A percentile compares a stretch with the other conserved stretches of the same genome.
Conservation (phyloP, 1,140 invertebrate species). For the Zophobas morio region DNA sequence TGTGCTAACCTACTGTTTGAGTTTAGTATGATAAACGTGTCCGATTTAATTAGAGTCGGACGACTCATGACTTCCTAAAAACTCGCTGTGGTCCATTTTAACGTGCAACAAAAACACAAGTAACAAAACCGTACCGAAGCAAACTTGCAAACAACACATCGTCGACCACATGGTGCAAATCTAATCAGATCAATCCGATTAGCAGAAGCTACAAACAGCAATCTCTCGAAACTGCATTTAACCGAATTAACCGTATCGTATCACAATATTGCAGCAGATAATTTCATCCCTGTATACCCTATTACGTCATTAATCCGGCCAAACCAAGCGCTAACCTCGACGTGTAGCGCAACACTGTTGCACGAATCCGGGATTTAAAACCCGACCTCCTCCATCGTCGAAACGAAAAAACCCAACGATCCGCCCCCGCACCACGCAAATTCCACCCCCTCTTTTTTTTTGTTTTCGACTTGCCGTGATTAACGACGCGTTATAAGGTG, state of each 20-base stretch:
- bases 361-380: background rate
- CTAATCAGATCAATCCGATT: slow-evolving; percentile 27
- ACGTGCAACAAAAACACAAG: no score
- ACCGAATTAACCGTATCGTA: slow-evolving; percentile 20
- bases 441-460: no score
- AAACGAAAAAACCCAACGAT: no score
- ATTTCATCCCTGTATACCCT: slow-evolving; percentile 10
- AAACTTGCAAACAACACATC: background rate
- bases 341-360: background rate
- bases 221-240: slow-evolving; percentile 27
- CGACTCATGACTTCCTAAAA: no score
- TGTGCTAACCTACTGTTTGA: no score
- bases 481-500: background rate
- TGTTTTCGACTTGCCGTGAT: background rate
- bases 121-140: no score
- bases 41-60: no score
- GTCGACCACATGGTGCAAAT: background rate
- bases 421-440: no score
- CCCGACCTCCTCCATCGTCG: no score
- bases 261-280: slow-evolving; percentile 29
- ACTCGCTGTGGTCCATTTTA: no score
- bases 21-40: no score
- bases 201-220: slow-evolving; percentile 18
- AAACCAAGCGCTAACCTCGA: slow-evolving; percentile 1
- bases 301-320: slow-evolving; percentile 23